Evolutionary conservation across 2,888 invertebrate species (phyloP).

Genomic region (Oscheius sp.): DNA sequence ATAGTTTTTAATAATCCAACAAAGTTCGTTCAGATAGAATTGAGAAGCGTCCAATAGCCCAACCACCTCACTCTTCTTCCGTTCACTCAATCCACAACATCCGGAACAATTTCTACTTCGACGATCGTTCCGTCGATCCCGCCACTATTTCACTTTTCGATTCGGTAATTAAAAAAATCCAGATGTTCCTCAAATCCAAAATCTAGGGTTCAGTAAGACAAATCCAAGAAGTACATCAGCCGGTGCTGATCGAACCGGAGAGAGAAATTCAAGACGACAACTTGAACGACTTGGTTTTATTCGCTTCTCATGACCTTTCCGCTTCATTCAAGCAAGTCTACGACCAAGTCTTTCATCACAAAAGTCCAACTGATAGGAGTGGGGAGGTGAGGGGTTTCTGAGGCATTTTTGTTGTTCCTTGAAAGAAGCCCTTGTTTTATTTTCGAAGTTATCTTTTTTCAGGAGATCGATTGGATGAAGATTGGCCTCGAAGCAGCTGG

Average conservation of each 20-base stretch:
- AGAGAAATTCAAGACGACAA: constrained; percentile 37
- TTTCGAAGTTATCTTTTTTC: background rate
- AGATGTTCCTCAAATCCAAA: background rate
- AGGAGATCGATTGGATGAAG: constrained; percentile 57
- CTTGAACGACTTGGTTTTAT: constrained; percentile 41
- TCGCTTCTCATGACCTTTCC: constrained; percentile 52
- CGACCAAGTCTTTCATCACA: constrained; percentile 50
- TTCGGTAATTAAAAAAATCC: background rate
- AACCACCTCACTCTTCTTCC: background rate
- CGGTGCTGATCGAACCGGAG: background rate
- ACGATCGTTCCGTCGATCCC: constrained; percentile 11
- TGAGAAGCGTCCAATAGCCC: background rate
- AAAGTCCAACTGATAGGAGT: background rate
- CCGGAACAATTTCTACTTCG: background rate
- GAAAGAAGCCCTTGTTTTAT: too few species aligned
- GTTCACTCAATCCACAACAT: background rate
- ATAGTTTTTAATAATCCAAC: background rate
- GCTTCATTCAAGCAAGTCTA: constrained; percentile 54
- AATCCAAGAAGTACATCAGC: background rate
- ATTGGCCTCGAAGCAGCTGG: constrained; percentile 55
- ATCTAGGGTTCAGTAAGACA: constrained; percentile 3
- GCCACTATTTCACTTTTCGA: constrained; percentile 20
- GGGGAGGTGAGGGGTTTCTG: constrained; percentile 8
- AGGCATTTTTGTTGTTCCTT: too few species aligned
- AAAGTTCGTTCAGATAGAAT: background rate